These are phyloP conservation scores for Sorex maritimensis DNA, from an alignment of 2,797 vertebrate genomes.

Conservation along the genomic window DNA sequence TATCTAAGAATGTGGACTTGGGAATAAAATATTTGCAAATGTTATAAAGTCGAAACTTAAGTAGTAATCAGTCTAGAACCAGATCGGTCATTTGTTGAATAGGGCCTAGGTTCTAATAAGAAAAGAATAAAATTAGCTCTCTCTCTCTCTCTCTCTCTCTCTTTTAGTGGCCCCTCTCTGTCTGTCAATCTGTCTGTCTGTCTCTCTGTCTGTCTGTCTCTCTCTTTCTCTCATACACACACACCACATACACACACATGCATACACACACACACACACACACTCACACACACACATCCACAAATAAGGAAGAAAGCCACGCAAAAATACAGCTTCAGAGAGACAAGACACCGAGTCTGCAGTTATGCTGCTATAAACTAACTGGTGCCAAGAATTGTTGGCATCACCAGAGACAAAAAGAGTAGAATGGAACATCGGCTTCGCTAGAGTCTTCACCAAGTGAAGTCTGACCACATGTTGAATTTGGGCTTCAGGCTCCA, in stretches of 20 bases:
- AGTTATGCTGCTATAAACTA: not conserved
- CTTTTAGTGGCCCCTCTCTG: too few relatives aligned
- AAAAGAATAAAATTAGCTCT: not conserved
- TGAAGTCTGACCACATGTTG: accelerated
- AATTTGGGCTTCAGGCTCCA: not conserved
- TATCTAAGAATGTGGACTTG: not conserved
- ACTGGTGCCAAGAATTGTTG: not conserved
- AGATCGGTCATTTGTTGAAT: accelerated
- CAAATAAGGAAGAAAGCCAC: not conserved
- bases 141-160: too few relatives aligned
- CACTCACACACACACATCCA: not conserved
- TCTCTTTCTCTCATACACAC: too few relatives aligned
- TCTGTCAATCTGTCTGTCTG: too few relatives aligned
- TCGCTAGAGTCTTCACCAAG: not conserved
- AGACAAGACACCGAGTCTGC: not conserved
- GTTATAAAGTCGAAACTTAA: not conserved
- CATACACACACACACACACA: not conserved
- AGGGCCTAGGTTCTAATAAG: not conserved
- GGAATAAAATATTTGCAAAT: not conserved
- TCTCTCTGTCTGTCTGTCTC: too few relatives aligned
- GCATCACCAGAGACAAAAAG: not conserved
- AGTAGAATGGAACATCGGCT: not conserved
- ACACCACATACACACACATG: too few relatives aligned
- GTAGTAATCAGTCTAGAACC: not conserved
- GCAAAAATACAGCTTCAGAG: not conserved